Base-by-base conservation (phyloP, 2,888 invertebrate genomes). In the Rhamphomyia laevipes region DNA sequence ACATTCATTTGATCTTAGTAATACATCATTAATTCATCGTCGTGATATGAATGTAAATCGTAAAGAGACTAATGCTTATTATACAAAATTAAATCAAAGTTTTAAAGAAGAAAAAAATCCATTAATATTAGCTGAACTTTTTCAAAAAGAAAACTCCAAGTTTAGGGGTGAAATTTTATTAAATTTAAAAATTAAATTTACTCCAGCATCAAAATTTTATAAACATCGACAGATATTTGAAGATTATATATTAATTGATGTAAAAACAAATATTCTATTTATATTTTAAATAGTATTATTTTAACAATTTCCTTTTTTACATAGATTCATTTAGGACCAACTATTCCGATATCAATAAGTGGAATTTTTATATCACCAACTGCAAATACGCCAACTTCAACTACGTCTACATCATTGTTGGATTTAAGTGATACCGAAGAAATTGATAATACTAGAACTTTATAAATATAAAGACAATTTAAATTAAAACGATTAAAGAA, bases 271-370 rank as follows among this genome's bases (percentile, higher is more conserved):
- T 27, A 27, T n/a, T n/a, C n/a, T 27, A n/a, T n/a, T 17, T 33
- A n/a, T 33, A 16, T 40, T 31, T 13, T 23, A 13, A 1, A n/a
- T n/a, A n/a, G n/a, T n/a, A n/a, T n/a, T n/a, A n/a, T n/a, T n/a
- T n/a, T n/a, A n/a, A n/a, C n/a, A n/a, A n/a, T n/a, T n/a, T 16
- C 17, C 10, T 12, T 46, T 37, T 56, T 21, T 48, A n/a, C n/a
- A n/a, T n/a, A 68, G 68, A 51, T 66, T 3, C 68, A 68, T 47
- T 59, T 68, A 59, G 68, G 68, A 4, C 63, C 66, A 13, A 66
- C 63, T 7, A 47, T 68, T 41, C 67, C 67, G 5, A 62, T 68
- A 42, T 40, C 65, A 11, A 18, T 68, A 17, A 53, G 56, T n/a
- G 68, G 62, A 16, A 35, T 27, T 13, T 42, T 59, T 13, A 47